Evolutionary conservation across 2,113 vertebrate species (phyloP).

Genomic region (Pluvianellus socialis): DNA sequence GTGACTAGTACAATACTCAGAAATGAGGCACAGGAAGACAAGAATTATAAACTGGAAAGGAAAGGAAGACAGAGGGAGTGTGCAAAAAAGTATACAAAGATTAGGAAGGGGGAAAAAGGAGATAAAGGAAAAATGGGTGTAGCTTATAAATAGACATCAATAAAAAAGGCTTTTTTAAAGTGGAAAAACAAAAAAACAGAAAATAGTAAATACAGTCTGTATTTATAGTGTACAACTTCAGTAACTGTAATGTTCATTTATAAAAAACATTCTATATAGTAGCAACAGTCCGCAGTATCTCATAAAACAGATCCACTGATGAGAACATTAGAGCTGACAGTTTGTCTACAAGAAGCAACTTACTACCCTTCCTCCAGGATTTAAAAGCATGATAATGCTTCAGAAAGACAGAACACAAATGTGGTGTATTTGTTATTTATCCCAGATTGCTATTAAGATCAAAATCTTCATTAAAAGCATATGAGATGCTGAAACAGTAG

Average conservation of each 20-base stretch:
- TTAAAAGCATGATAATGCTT: neutral
- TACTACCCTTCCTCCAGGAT: neutral
- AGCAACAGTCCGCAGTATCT: neutral
- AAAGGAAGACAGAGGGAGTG: neutral
- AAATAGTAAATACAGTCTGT: neutral
- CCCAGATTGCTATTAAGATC: neutral
- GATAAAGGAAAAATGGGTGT: neutral
- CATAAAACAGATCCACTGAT: neutral
- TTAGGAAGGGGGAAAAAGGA: neutral
- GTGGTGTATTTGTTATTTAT: neutral
- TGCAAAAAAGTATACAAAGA: neutral
- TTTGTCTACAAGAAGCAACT: neutral
- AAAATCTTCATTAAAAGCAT: neutral
- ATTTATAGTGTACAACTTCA: neutral
- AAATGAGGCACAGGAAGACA: neutral
- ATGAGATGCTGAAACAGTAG: neutral
- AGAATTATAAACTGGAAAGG: neutral
- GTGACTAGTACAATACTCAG: neutral
- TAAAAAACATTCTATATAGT: neutral
- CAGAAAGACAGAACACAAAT: neutral
- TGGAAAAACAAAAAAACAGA: neutral
- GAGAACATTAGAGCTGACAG: neutral
- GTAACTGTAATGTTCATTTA: neutral
- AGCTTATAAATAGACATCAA: neutral
- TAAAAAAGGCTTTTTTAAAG: neutral